Evolutionary conservation across 2,888 invertebrate species (phyloP).

Genomic region (Macropis europaea): DNA sequence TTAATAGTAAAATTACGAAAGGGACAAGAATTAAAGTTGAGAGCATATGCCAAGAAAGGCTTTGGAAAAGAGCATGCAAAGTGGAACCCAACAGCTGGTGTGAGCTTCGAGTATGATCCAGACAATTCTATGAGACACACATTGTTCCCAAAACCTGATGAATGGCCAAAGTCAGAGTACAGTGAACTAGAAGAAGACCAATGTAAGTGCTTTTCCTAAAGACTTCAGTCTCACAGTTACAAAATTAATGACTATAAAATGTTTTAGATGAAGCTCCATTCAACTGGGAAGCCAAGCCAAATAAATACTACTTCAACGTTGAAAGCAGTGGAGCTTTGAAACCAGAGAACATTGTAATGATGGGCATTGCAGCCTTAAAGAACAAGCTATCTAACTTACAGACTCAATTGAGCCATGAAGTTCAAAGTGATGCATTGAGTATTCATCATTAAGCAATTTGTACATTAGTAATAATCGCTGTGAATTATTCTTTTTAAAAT

Average conservation of each 20-base stretch:
- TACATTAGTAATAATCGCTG: neutral
- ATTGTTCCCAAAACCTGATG: constrained; percentile 96
- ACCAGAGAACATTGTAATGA: constrained; percentile 97
- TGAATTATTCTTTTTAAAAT: neutral
- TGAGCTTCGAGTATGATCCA: constrained; percentile 99
- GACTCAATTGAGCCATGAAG: constrained; percentile 93
- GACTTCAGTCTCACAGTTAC: neutral
- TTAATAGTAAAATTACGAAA: constrained; percentile 87
- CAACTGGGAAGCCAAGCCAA: constrained; percentile 96
- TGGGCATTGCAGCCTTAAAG: constrained; percentile 95
- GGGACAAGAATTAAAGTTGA: constrained; percentile 95
- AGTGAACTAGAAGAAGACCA: constrained; percentile 95
- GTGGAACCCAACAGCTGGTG: constrained; percentile 99
- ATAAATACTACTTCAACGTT: constrained; percentile 98
- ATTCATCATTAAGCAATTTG: constrained; percentile 81
- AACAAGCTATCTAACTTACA: constrained; percentile 97
- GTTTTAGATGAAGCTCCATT: constrained; percentile 92
- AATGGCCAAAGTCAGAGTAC: constrained; percentile 99
- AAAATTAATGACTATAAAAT: constrained; percentile 6
- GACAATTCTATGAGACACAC: constrained; percentile 98
- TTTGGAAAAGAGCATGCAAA: constrained; percentile 99
- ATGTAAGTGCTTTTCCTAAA: constrained; percentile 81
- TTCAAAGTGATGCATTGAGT: constrained; percentile 90
- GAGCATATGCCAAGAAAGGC: constrained; percentile 97
- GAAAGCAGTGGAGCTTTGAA: constrained; percentile 96